Evolutionary conservation across 92 coral and sea anemone genomes (phyloP).

Genomic region (Anthopleura xanthogrammica): DNA sequence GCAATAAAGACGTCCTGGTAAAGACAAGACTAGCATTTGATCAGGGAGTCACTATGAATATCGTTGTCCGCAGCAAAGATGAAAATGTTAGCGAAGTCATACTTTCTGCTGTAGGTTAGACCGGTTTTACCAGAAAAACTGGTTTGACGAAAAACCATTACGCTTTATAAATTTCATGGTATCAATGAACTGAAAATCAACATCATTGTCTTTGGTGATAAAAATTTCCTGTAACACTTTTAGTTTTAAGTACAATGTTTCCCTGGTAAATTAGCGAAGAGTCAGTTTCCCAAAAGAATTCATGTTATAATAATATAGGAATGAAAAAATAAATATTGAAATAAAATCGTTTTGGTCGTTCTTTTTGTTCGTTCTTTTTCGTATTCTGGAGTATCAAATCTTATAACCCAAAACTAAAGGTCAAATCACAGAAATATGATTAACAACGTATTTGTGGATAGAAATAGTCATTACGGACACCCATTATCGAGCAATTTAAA

Average conservation of each 20-base stretch:
- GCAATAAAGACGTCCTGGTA: conserved; percentile 94
- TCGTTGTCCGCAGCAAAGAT: conserved; percentile 94
- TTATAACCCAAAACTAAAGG: too few species aligned
- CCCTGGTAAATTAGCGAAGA: not conserved
- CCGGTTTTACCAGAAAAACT: conserved; percentile 14
- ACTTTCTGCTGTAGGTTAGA: conserved; percentile 88
- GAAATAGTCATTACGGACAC: too few species aligned
- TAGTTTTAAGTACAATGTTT: not conserved
- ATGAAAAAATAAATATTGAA: not conserved
- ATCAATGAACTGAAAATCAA: not conserved
- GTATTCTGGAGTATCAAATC: too few species aligned
- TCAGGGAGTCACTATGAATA: conserved; percentile 98
- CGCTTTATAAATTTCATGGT: not conserved
- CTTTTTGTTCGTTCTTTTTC: too few species aligned
- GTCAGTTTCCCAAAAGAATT: not conserved
- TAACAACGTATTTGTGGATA: too few species aligned
- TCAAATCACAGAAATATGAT: too few species aligned
- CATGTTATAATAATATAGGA: not conserved
- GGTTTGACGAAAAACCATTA: conserved; percentile 1
- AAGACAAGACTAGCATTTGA: conserved; percentile 94
- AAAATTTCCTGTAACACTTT: not conserved
- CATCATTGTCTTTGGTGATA: not conserved
- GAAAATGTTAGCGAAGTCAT: conserved; percentile 93
- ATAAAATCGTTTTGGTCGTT: too few species aligned
- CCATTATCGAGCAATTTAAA: too few species aligned